phyloP scores from a whole-genome alignment of 2,888 invertebrate species.

The Megalurothrips usitatus region DNA sequence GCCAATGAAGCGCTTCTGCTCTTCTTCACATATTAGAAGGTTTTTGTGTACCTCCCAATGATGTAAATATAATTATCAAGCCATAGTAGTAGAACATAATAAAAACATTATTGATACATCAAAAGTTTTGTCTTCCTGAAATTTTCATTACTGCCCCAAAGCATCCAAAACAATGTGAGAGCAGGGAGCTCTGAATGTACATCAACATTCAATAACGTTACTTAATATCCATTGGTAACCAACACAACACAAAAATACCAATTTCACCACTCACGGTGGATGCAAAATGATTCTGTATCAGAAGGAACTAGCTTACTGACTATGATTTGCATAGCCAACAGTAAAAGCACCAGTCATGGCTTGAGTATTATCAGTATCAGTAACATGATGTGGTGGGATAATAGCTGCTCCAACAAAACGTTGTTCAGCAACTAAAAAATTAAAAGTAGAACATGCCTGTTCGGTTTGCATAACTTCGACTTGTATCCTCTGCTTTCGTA shows the following conservation, averaged over 20 bases:
- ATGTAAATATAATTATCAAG: not conserved
- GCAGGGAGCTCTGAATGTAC: not conserved
- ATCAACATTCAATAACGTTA: no score
- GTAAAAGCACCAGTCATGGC: not conserved
- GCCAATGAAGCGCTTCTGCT: not conserved
- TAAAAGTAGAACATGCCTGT: constrained; percentile 84
- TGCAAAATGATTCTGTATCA: no score
- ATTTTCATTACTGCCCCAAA: no score
- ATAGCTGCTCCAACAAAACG: constrained; percentile 63
- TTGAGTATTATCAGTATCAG: constrained; percentile 32
- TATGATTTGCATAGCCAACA: no score
- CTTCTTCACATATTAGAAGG: not conserved
- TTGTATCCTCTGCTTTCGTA: constrained; percentile 53
- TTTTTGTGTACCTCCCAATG: not conserved
- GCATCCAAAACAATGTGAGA: no score
- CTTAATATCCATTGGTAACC: no score
- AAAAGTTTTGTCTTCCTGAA: no score
- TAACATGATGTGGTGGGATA: constrained; percentile 59
- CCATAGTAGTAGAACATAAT: no score
- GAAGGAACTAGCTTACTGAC: no score
- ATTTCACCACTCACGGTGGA: no score
- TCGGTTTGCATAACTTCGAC: constrained; percentile 77
- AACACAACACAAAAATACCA: no score
- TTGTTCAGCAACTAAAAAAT: constrained; percentile 82
- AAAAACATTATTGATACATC: no score